Evolutionary conservation across 2,113 vertebrate species (phyloP).

Genomic region (Prolemur simus): DNA sequence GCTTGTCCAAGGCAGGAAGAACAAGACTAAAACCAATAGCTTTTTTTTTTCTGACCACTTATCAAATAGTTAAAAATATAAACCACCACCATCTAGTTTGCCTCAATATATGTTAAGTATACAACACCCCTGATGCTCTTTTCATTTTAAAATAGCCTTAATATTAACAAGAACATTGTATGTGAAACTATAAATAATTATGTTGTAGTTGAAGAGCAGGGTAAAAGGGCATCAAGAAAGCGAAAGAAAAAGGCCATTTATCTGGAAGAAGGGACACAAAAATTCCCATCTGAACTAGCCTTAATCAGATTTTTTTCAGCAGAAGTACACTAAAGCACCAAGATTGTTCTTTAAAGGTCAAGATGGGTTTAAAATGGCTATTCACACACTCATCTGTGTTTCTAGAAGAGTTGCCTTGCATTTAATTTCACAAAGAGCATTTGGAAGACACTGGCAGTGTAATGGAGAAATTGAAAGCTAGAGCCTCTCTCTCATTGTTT

Average conservation of each 20-base stretch:
- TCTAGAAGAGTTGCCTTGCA: neutral
- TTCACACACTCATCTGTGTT: neutral
- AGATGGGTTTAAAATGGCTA: neutral
- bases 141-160: constrained; percentile 47
- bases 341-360: neutral
- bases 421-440: neutral
- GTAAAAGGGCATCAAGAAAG: constrained; percentile 10
- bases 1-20: neutral
- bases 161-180: neutral
- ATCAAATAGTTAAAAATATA: neutral
- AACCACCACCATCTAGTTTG: neutral
- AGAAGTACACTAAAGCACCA: neutral
- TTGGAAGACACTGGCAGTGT: neutral
- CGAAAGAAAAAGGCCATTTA: constrained; percentile 43
- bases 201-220: neutral
- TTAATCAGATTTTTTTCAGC: constrained; percentile 20
- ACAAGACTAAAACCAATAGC: neutral
- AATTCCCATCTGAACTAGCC: neutral
- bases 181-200: constrained; percentile 25
- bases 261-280: neutral
- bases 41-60: neutral
- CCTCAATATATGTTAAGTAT: constrained; percentile 28
- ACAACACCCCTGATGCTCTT: neutral
- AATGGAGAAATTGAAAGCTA: neutral
- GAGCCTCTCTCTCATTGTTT: neutral